Base-by-base conservation (phyloP, 2,113 vertebrate genomes). In the Poeciliopsis turrubarensis region DNA sequence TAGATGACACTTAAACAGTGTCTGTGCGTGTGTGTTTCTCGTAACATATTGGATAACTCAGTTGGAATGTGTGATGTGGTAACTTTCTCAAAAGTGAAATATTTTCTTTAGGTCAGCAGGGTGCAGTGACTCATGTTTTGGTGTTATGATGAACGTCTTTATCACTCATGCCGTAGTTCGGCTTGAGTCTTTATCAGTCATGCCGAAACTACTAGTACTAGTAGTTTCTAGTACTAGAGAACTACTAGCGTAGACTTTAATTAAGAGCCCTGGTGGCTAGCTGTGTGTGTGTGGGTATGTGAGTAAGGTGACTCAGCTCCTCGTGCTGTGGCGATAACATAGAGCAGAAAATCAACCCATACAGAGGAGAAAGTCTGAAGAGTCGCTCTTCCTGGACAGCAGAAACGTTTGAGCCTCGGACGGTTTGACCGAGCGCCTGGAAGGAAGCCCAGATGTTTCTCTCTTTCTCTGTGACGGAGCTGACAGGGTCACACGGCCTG, bases 351-450 rank as follows among this genome's bases (percentile, higher is more conserved):
- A 76, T 65, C 68, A 73, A 81, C 19, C 19, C 69, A 80, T 67
- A 84, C 19, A 69, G 39, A 71, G 54, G 66, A 80, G 37, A 70
- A 60, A 57, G 68, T 78, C 73, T 78, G 13, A 72, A 76, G 78
- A 84, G 77, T 75, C 65, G 30, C 77, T 88, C 75, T 87, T 86
- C 65, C 77, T 86, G 83, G 78, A 81, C 80, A 88, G 86, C 80
- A 66, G 66, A 91, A 79, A 76, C 89, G 81, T 79, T 90, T 88
- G 81, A 83, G 86, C 81, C 84, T 82, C 75, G 22, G 86, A 80
- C 85, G 75, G 75, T 75, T 79, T 27, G 64, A 61, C 78, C 41
- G 68, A 80, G 77, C 31, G 57, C 66, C 80, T 89, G 86, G 86
- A 87, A 77, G 63, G 77, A 70, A 70, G 84, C 71, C 80, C 79